A percentile compares a stretch with the other conserved stretches of the same genome.
Evolutionary conservation across 1,140 invertebrate genomes (phyloP).

Genomic region (Conus betulinus): DNA sequence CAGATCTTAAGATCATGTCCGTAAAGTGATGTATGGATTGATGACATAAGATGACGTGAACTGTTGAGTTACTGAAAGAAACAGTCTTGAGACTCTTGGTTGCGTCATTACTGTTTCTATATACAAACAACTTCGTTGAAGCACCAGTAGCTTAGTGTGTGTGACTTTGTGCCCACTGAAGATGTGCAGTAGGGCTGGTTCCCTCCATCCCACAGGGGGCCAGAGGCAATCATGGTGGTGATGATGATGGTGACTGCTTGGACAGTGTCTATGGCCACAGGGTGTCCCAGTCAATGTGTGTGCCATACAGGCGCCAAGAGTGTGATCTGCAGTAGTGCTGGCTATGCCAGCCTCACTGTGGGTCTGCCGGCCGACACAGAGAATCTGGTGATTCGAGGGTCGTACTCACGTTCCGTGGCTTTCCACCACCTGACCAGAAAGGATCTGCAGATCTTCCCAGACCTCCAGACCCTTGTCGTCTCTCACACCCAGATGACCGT

Average conservation of each 20-base stretch:
- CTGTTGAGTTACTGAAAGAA: too few relatives aligned
- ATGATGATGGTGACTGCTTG: not conserved
- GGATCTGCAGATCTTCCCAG: conserved; percentile 12
- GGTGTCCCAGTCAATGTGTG: conserved; percentile 3
- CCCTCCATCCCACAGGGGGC: too few relatives aligned
- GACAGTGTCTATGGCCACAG: too few relatives aligned
- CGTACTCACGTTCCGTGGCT: not conserved
- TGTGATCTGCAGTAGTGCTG: conserved; percentile 11
- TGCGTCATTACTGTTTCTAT: too few relatives aligned
- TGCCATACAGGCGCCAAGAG: conserved; percentile 8
- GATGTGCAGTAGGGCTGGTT: too few relatives aligned
- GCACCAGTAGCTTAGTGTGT: too few relatives aligned
- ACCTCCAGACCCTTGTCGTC: conserved; percentile 14
- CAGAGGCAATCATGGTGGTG: too few relatives aligned
- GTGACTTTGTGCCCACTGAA: not conserved
- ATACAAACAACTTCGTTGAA: too few relatives aligned
- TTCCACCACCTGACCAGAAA: conserved; percentile 9
- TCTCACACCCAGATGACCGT: conserved; percentile 28
- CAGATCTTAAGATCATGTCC: too few relatives aligned
- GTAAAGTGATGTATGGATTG: too few relatives aligned
- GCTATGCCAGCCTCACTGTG: not conserved
- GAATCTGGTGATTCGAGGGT: conserved; percentile 25
- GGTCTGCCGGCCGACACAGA: conserved; percentile 23
- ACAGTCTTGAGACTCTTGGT: too few relatives aligned
- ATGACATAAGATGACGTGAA: too few relatives aligned